Base-by-base conservation (phyloP, 23 tunicate genomes). In the Aplidium turbinatum region DNA sequence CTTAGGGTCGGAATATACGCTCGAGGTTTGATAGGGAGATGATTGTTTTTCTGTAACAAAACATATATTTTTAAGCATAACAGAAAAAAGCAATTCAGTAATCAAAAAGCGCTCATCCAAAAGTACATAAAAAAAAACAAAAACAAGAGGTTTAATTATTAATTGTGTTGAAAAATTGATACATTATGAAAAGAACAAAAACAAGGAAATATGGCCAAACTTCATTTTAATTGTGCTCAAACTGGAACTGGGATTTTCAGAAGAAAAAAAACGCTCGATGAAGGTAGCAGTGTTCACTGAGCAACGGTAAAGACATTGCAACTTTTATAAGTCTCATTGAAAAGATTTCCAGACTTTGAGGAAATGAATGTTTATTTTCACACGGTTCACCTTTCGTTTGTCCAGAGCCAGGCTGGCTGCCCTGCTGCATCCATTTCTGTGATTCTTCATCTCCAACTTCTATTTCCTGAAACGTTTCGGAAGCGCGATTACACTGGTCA, bases 401-500 rank as follows among this genome's bases (percentile, higher is more conserved):
- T 11, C 11, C 16, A 16, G 50, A 42, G 11, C 13, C 50, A 42
- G 16, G 11, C 50, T 11, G 50, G n/a, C n/a, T n/a, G n/a, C n/a
- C n/a, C n/a, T n/a, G 20, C 18, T 70, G 68, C 71, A 35, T 70
- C 96, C 87, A 88, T 63, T 88, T 78, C 52, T 82, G 86, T 3
- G 75, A 36, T 2, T 88, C 96, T 2, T 88, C 96, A 13, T 88
- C 96, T 21, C 63, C 57, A 48, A 86, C 61, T 39, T 86, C 86
- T 21, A 86, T 80, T 55, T 86, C 94, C 94, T 86, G 58, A 9
- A 65, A 65, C n/a, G n/a, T n/a, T n/a, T n/a, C n/a, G n/a, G n/a
- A n/a, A n/a, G n/a, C n/a, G n/a, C n/a, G n/a, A n/a, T n/a, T n/a
- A n/a, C n/a, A n/a, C n/a, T n/a, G n/a, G n/a, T n/a, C n/a, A n/a